Percentiles rank a stretch among this genome's conserved stretches.
phyloP scores from a whole-genome alignment of 2,797 vertebrate species.

The Mormyrops boulengeri region DNA sequence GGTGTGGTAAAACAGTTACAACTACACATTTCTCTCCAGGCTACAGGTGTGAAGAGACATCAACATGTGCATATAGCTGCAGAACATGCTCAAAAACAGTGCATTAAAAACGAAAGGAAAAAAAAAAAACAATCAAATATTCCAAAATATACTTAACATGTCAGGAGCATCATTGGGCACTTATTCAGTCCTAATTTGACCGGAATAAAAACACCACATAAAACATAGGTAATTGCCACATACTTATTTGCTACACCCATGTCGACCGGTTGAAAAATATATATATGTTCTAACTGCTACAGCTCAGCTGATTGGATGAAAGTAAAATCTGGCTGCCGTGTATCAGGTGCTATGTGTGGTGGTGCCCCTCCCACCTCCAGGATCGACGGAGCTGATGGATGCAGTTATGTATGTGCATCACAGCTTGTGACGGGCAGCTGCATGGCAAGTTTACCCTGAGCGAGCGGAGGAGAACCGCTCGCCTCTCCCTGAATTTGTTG shows the following conservation, averaged over 20 bases:
- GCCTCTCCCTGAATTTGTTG: conserved; percentile 6
- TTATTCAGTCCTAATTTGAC: background rate
- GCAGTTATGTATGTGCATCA: background rate
- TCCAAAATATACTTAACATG: background rate
- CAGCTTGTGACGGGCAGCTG: background rate
- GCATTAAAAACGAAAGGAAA: background rate
- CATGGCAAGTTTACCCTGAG: background rate
- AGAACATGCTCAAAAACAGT: background rate
- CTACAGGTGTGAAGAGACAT: background rate
- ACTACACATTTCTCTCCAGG: background rate
- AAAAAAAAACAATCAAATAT: background rate
- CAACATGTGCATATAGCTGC: background rate
- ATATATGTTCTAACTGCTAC: background rate
- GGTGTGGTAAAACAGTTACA: background rate
- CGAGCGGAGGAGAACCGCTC: background rate
- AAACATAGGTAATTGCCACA: background rate
- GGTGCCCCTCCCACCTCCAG: background rate
- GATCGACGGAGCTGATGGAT: background rate
- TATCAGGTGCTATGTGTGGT: background rate
- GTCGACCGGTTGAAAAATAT: background rate
- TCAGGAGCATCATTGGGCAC: background rate
- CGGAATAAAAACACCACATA: background rate
- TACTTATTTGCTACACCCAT: background rate
- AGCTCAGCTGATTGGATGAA: background rate
- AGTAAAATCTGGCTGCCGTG: background rate